Evolutionary conservation across 2,797 vertebrate genomes (phyloP).

Genomic region (Mormyrus proboscirostris): DNA sequence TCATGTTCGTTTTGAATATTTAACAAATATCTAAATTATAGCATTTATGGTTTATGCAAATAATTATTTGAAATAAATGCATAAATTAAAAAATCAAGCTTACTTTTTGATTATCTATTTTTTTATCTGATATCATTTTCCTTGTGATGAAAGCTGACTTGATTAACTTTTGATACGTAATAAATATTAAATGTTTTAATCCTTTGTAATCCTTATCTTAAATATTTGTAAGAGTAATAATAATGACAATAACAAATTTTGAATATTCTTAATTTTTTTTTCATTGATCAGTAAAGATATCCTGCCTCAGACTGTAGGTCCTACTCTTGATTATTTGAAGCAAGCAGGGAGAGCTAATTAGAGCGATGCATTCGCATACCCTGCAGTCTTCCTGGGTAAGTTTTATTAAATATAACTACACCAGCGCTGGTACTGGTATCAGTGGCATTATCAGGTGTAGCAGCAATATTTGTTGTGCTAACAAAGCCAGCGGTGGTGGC

Average conservation of each 20-base stretch:
- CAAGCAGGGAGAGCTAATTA: not conserved
- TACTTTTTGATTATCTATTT: not conserved
- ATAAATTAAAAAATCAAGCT: not conserved
- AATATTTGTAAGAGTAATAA: not conserved
- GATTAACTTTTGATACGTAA: not conserved
- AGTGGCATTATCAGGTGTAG: conserved; percentile 41
- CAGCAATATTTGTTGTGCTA: conserved; percentile 52
- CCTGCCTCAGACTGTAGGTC: not conserved
- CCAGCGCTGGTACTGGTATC: conserved; percentile 22
- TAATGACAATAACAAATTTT: not conserved
- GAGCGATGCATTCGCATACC: not conserved
- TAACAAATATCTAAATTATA: not conserved
- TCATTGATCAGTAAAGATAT: not conserved
- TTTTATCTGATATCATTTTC: not conserved
- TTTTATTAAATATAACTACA: conserved; percentile 14
- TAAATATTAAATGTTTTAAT: not conserved
- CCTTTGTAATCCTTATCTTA: not conserved
- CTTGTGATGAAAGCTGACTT: not conserved
- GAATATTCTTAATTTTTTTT: not conserved
- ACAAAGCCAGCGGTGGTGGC: conserved; percentile 36
- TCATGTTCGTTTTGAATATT: not conserved
- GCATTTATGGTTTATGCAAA: not conserved
- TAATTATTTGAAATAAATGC: not conserved
- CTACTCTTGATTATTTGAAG: not conserved
- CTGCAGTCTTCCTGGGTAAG: conserved; percentile 4